phyloP scores from a whole-genome alignment of 53 echinoderm and acorn worm genomes.

The Astropecten irregularis region DNA sequence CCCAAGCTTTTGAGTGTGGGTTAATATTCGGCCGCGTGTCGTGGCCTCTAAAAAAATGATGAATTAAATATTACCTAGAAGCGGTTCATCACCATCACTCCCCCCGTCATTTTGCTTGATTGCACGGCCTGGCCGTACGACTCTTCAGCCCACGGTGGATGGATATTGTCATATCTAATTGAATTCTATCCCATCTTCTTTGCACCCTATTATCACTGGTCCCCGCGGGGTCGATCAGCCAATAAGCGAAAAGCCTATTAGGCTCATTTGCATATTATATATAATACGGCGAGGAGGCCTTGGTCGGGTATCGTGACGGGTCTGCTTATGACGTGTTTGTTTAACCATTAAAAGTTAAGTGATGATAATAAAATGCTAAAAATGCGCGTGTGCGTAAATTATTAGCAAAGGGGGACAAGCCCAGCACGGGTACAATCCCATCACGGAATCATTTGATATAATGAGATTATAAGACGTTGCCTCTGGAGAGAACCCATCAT shows the following conservation, averaged over 20 bases:
- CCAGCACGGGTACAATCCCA: no score
- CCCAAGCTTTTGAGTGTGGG: no score
- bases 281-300: no score
- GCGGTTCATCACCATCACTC: background rate
- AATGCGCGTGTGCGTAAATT: no score
- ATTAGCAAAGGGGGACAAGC: no score
- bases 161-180: constrained; percentile 45
- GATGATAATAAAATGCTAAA: no score
- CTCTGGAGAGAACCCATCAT: background rate
- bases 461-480: constrained; percentile 26
- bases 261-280: constrained; percentile 32
- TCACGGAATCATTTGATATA: background rate
- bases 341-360: no score
- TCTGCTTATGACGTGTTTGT: no score
- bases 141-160: background rate
- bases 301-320: no score
- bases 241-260: constrained; percentile 54
- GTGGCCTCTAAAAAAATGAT: background rate
- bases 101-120: background rate
- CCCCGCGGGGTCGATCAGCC: constrained; percentile 19
- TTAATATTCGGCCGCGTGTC: no score
- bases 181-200: constrained; percentile 25
- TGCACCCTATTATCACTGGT: constrained; percentile 19
- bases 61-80: constrained; percentile 22
- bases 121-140: background rate